Conservation (phyloP, 2,113 vertebrate genomes). For the Cichladusa arquata region DNA sequence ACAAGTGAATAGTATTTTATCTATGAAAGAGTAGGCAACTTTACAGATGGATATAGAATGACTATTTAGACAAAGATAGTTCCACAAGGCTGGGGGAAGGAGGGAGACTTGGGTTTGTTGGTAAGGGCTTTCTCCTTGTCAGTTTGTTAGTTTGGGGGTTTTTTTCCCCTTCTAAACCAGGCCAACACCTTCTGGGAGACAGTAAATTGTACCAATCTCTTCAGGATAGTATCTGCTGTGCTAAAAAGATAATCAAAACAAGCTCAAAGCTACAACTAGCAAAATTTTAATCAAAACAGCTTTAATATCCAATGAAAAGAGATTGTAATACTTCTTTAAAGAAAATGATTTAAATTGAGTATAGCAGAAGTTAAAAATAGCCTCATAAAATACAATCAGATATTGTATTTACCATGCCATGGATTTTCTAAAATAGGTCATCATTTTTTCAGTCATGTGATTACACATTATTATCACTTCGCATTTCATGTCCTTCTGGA, state of each 20-base stretch:
- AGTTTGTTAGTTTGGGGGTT: not conserved
- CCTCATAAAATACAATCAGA: not conserved
- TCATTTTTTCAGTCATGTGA: not conserved
- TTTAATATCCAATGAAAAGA: not conserved
- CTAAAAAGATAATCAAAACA: not conserved
- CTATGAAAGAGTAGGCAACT: not conserved
- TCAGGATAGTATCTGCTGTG: not conserved
- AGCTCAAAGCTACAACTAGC: not conserved
- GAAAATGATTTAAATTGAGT: not conserved
- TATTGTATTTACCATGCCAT: not conserved
- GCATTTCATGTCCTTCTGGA: not conserved
- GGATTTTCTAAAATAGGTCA: not conserved
- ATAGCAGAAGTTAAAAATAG: not conserved
- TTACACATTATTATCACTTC: slow-evolving; percentile 9
- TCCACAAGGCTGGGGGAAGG: no score
- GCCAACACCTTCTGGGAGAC: not conserved
- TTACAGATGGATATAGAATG: not conserved
- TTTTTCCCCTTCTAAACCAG: not conserved
- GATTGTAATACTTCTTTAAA: not conserved
- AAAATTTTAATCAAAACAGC: not conserved
- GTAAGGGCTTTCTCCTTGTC: not conserved
- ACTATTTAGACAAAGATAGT: not conserved
- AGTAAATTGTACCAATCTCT: not conserved
- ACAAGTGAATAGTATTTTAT: not conserved
- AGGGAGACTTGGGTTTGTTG: not conserved